Evolutionary conservation across 2,888 invertebrate species (phyloP), one percentile per base, ranked within the genome.

Genomic region (Xylota sylvarum): DNA sequence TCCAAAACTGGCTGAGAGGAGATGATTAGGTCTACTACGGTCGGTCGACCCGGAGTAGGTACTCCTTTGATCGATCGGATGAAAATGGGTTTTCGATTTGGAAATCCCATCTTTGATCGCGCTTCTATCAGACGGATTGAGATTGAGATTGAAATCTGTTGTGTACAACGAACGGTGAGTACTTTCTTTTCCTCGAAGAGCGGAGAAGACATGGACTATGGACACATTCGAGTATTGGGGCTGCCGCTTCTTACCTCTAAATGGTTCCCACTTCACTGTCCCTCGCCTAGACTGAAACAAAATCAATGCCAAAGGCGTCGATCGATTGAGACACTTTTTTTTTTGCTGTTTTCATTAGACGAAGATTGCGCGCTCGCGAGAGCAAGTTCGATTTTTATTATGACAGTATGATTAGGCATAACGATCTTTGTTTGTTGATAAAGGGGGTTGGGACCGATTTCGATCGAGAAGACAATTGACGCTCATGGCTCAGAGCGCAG

Each of bases 381-480:
- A 64, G 19, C 52, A 50, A 56, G 40, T 46, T 89, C 89, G 91
- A 90, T 32, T 70, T 67, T 69, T 81, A 90, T 91, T 91, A 91
- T 92, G 91, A 92, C 91, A 91, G 91, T 91, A 90, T 92, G 91
- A 92, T 91, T 91, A 91, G 91, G 91, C 91, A 90, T 82, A 78
- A 72, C 69, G 78, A 86, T 73, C 73, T 73, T 81, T 81, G 76
- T 81, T 72, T 80, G 76, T 77, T 73, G 81, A 81, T 77, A 64
- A 17, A 12, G 7, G 35, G 58, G 58, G 56, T 27, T 35, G 17
- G 17, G 32, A 67, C 6, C 2, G 23, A 55, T 70, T 65, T 73
- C n/a, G n/a, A n/a, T 56, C 37, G 62, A 67, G 64, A 76, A 82
- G 62, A 82, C 81, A 81, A 81, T 82, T 64, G 77, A 14, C 69